Evolutionary conservation across 2,797 vertebrate genomes (phyloP).

Genomic region (Alfaro cultratus): DNA sequence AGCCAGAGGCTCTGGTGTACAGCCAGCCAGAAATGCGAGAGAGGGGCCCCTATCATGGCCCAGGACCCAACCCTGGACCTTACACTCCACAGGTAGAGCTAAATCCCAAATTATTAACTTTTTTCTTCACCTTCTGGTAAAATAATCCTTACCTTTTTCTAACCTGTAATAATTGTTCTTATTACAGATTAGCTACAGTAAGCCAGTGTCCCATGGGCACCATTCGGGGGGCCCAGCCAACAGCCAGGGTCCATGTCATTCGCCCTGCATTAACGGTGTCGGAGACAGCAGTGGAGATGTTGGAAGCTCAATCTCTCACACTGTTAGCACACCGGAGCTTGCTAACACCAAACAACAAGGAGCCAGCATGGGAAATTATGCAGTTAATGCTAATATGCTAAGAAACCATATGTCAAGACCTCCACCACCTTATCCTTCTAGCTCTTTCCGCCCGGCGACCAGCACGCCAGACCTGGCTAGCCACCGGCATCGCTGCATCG

Average conservation of each 20-base stretch:
- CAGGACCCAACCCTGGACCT: slow-evolving; percentile 60
- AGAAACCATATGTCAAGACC: slow-evolving; percentile 90
- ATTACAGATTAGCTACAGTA: slow-evolving; percentile 84
- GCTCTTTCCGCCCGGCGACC: slow-evolving; percentile 90
- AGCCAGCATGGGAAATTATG: slow-evolving; percentile 69
- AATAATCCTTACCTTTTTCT: slow-evolving; percentile 5
- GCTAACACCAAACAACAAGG: slow-evolving; percentile 90
- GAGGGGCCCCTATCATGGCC: slow-evolving; percentile 83
- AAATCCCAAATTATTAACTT: slow-evolving; percentile 1
- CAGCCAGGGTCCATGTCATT: slow-evolving; percentile 67
- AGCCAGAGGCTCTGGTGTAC: slow-evolving; percentile 91
- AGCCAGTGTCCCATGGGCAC: slow-evolving; percentile 78
- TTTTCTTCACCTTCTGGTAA: neutral
- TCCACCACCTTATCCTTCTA: slow-evolving; percentile 88
- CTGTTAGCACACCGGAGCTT: slow-evolving; percentile 94
- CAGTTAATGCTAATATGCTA: slow-evolving; percentile 83
- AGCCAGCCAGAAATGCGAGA: slow-evolving; percentile 97
- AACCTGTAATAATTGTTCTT: neutral
- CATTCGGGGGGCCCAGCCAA: slow-evolving; percentile 82
- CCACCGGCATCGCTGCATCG: slow-evolving; percentile 90
- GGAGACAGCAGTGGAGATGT: slow-evolving; percentile 52
- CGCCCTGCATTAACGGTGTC: slow-evolving; percentile 71
- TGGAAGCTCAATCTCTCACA: slow-evolving; percentile 91
- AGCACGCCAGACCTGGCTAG: slow-evolving; percentile 96
- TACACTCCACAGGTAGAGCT: slow-evolving; percentile 77